phyloP scores from a whole-genome alignment of 2,888 invertebrate genomes.

The Morinoia aosen region DNA sequence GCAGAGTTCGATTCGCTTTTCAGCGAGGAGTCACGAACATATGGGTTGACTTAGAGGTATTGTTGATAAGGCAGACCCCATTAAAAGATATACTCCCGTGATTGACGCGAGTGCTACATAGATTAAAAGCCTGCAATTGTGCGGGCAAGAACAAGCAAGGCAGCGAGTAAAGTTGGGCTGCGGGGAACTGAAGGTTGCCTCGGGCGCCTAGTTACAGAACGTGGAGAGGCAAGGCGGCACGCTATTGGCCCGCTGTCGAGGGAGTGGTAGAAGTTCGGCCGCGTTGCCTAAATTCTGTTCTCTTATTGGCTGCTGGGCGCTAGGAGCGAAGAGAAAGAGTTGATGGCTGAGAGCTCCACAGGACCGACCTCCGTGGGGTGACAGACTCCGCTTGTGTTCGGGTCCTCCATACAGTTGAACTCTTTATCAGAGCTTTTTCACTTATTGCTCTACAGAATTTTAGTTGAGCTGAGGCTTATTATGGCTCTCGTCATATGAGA shows the following conservation, averaged over 20 bases:
- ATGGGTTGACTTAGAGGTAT: background rate
- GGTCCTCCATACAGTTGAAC: background rate
- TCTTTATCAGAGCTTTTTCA: background rate
- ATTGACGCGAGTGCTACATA: background rate
- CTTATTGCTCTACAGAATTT: background rate
- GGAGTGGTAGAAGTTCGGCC: slow-evolving; percentile 28
- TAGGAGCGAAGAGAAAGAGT: slow-evolving; percentile 37
- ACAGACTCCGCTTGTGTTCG: background rate
- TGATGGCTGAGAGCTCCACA: background rate
- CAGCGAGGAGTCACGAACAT: background rate
- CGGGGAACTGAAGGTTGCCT: slow-evolving; percentile 27
- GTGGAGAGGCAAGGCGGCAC: background rate
- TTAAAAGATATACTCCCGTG: background rate
- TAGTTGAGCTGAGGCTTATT: background rate
- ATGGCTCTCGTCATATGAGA: background rate
- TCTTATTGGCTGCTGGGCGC: background rate
- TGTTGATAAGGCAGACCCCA: background rate
- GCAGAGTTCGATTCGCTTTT: background rate
- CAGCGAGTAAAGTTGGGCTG: background rate
- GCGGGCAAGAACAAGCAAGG: background rate
- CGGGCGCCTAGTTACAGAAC: slow-evolving; percentile 1
- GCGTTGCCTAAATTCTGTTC: background rate
- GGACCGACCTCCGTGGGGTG: background rate
- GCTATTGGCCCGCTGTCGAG: slow-evolving; percentile 2
- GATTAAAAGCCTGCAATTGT: background rate